phyloP scores from a whole-genome alignment of 2,797 vertebrate species.

The Chaunax sp. region DNA sequence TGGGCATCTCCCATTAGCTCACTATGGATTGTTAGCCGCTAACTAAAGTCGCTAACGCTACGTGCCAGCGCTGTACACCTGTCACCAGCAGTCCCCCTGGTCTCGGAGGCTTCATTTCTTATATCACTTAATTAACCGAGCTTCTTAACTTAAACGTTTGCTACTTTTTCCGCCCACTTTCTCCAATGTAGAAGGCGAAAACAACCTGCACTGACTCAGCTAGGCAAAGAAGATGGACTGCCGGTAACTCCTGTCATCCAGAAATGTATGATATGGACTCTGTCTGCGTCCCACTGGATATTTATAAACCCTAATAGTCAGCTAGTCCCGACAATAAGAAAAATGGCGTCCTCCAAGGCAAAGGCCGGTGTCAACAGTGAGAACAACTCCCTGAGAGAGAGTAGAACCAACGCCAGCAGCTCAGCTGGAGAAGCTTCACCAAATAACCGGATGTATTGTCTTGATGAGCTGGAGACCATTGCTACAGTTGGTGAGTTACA shows the following conservation, averaged over 20 bases:
- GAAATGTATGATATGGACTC: conserved; percentile 36
- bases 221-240: conserved; percentile 43
- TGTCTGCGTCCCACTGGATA: conserved; percentile 19
- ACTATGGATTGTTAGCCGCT: conserved; percentile 35
- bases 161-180: background rate
- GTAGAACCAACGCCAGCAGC: conserved; percentile 56
- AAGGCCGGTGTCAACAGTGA: conserved; percentile 72
- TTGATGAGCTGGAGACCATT: conserved; percentile 91
- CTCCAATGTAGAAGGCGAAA: background rate
- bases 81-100: conserved; percentile 36
- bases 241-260: background rate
- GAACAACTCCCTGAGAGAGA: conserved; percentile 61
- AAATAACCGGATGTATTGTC: conserved; percentile 70
- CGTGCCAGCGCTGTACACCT: conserved; percentile 47
- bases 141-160: background rate
- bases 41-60: conserved; percentile 42
- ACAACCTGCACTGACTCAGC: background rate
- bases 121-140: accelerated
- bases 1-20: conserved; percentile 7
- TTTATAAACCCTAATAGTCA: conserved; percentile 9
- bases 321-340: background rate
- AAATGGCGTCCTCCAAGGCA: conserved; percentile 81
- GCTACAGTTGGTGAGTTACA: conserved; percentile 90
- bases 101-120: background rate
- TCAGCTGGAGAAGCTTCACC: conserved; percentile 58